phyloP scores from a whole-genome alignment of 1,140 invertebrate genomes.

The Dendrolimus punctatus region DNA sequence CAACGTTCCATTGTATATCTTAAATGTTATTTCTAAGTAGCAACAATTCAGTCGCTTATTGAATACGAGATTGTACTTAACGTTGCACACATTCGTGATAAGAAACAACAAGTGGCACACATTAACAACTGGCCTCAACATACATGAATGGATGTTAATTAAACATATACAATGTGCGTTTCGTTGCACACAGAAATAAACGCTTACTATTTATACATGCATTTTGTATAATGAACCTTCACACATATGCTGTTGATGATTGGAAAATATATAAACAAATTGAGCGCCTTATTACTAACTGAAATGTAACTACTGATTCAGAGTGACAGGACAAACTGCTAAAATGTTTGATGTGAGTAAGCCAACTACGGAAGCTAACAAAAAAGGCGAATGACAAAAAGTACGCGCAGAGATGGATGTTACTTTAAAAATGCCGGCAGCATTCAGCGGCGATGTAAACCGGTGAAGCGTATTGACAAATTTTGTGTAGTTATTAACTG shows the following conservation, averaged over 20 bases:
- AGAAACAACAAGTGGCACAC: conserved; percentile 32
- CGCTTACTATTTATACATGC: conserved; percentile 16
- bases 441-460: too few relatives aligned
- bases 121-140: conserved; percentile 45
- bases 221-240: conserved; percentile 37
- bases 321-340: too few relatives aligned
- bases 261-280: conserved; percentile 37
- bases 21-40: conserved; percentile 32
- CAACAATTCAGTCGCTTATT: conserved; percentile 27
- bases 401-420: too few relatives aligned
- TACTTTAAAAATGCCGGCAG: too few relatives aligned
- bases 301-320: too few relatives aligned
- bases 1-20: neutral
- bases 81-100: conserved; percentile 38
- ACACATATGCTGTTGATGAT: conserved; percentile 43
- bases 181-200: conserved; percentile 41
- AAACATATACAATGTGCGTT: conserved; percentile 36
- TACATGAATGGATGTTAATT: conserved; percentile 64
- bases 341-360: too few relatives aligned
- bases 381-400: too few relatives aligned
- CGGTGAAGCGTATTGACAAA: too few relatives aligned
- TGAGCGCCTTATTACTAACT: neutral
- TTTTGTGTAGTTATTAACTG: too few relatives aligned
- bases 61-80: conserved; percentile 36
- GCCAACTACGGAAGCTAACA: too few relatives aligned